A percentile compares a stretch with the other conserved stretches of the same genome.
These are phyloP conservation scores for Achroia grisella DNA, from an alignment of 1,140 invertebrate species.

Conservation along the genomic window DNA sequence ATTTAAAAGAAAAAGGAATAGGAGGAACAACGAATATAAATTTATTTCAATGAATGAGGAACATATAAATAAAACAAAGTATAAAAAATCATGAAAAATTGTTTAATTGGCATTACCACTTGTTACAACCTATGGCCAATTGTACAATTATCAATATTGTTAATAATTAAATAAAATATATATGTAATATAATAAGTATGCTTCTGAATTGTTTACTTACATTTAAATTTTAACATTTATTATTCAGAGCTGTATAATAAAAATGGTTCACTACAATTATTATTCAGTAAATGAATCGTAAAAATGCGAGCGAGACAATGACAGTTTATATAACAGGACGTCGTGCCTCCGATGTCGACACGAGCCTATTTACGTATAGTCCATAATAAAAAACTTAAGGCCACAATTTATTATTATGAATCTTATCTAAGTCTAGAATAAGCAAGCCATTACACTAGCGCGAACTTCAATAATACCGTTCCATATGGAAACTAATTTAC, in stretches of 20 bases:
- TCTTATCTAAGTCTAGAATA: constrained; percentile 51
- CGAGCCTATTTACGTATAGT: constrained; percentile 20
- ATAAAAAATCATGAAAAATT: constrained; percentile 72
- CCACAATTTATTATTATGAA: constrained; percentile 63
- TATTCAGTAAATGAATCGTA: constrained; percentile 51
- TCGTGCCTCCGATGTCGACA: constrained; percentile 7
- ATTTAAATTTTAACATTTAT: constrained; percentile 71
- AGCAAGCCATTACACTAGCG: constrained; percentile 37
- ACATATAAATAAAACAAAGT: constrained; percentile 50
- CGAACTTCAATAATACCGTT: constrained; percentile 20
- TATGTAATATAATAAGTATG: constrained; percentile 72
- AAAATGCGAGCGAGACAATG: constrained; percentile 41
- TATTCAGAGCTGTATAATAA: constrained; percentile 63
- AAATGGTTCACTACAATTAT: constrained; percentile 53
- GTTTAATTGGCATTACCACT: constrained; percentile 72
- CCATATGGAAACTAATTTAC: constrained; percentile 29
- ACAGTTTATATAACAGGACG: constrained; percentile 14
- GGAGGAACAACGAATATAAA: too few species aligned
- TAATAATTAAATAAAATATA: constrained; percentile 74
- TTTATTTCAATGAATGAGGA: not conserved
- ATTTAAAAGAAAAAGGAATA: too few species aligned
- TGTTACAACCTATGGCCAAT: constrained; percentile 72
- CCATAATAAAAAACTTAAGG: constrained; percentile 53
- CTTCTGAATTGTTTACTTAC: constrained; percentile 67
- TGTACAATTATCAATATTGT: constrained; percentile 73